These are phyloP conservation scores for Sminthurinus aureus DNA, from an alignment of 2,888 invertebrate species.

Conservation along the genomic window DNA sequence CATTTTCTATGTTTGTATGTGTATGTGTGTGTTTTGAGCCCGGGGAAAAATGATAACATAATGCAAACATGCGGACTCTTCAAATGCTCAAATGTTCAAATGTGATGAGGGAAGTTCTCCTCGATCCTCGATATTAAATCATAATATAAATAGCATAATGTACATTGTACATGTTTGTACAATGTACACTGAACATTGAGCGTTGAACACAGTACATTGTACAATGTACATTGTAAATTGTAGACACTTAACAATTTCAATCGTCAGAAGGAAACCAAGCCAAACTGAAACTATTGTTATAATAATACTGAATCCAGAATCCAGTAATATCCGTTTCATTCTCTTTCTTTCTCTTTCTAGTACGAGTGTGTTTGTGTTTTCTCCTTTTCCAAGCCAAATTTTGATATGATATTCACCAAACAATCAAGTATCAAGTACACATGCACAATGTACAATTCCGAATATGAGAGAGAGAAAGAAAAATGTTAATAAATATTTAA, in stretches of 20 bases:
- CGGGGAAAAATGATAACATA: constrained; percentile 44
- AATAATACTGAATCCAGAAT: too few relatives aligned
- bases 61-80: constrained; percentile 43
- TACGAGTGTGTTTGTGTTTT: background rate
- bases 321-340: background rate
- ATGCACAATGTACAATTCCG: background rate
- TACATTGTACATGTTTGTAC: background rate
- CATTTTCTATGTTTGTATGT: background rate
- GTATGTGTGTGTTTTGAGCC: constrained; percentile 14
- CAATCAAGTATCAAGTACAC: too few relatives aligned
- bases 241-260: too few relatives aligned
- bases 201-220: too few relatives aligned
- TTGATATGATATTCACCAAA: constrained; percentile 26
- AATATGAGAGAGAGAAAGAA: constrained; percentile 29
- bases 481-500: constrained; percentile 47
- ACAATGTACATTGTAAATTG: too few relatives aligned
- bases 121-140: constrained; percentile 15
- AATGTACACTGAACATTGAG: too few relatives aligned
- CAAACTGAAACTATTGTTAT: too few relatives aligned
- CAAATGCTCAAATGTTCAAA: background rate
- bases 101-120: background rate
- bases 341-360: background rate
- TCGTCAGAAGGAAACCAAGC: too few relatives aligned
- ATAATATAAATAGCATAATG: background rate
- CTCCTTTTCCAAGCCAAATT: constrained; percentile 7